Conservation (phyloP, 1,140 invertebrate species). For the Acyrthosiphon pisum region DNA sequence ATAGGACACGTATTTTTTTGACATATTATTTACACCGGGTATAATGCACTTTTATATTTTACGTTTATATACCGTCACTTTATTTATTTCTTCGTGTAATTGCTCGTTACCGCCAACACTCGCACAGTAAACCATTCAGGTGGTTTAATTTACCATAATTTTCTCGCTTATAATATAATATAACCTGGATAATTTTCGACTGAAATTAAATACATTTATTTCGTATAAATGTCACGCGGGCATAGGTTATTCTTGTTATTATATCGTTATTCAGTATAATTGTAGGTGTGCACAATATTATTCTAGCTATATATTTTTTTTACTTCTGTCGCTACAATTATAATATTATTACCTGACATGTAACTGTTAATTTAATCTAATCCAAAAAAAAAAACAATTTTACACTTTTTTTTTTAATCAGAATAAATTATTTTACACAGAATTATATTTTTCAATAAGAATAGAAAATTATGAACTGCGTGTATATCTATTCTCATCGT, state of each 20-base stretch:
- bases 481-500: background rate
- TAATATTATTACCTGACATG: background rate
- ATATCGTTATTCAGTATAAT: background rate
- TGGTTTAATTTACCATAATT: background rate
- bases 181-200: background rate
- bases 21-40: background rate
- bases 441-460: background rate
- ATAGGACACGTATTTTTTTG: background rate
- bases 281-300: background rate
- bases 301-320: background rate
- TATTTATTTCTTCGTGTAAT: background rate
- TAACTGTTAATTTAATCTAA: too few relatives aligned
- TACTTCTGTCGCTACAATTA: background rate
- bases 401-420: background rate
- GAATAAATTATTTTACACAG: background rate
- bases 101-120: background rate
- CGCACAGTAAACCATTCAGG: background rate
- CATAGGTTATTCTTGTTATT: background rate
- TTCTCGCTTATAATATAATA: background rate
- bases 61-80: background rate
- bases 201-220: background rate
- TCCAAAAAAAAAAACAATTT: too few relatives aligned
- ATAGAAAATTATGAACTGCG: background rate
- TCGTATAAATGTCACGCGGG: too few relatives aligned
- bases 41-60: background rate